Evolutionary conservation across 23 tunicate genomes (phyloP).

Genomic region (Halocynthia aurantium): DNA sequence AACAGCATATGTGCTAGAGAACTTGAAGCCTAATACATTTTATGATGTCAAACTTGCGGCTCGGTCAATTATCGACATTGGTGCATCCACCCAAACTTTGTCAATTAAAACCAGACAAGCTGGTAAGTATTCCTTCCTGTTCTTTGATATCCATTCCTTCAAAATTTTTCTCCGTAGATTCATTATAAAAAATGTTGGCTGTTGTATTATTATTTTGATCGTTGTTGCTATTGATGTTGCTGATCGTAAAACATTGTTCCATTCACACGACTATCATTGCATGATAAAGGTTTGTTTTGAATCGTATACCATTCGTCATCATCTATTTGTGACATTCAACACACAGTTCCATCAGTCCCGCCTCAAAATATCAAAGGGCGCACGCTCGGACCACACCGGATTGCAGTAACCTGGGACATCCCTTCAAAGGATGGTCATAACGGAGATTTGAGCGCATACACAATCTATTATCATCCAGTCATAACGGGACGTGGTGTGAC

Average conservation of each 20-base stretch:
- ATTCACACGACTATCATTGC: too few species aligned
- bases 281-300: too few species aligned
- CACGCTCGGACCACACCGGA: slow-evolving; percentile 28
- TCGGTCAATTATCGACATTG: slow-evolving; percentile 35
- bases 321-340: not conserved
- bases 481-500: not conserved
- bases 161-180: not conserved
- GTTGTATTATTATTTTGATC: too few species aligned
- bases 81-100: slow-evolving; percentile 50
- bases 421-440: slow-evolving; percentile 43
- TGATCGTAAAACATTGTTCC: too few species aligned
- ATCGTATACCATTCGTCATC: too few species aligned
- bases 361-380: slow-evolving; percentile 48
- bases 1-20: slow-evolving; percentile 13
- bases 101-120: slow-evolving; percentile 41
- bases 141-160: not conserved
- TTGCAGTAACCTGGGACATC: slow-evolving; percentile 44
- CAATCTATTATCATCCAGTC: slow-evolving; percentile 33
- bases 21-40: slow-evolving; percentile 41
- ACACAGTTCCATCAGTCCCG: slow-evolving; percentile 77
- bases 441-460: slow-evolving; percentile 42
- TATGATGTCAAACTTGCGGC: slow-evolving; percentile 63
- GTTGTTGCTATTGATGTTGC: too few species aligned
- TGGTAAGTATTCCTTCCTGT: slow-evolving; percentile 25
- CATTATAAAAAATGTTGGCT: too few species aligned